Evolutionary conservation across 2,113 vertebrate genomes (phyloP), one percentile per base, ranked within the genome.

Genomic region (Gracilinanus agilis): DNA sequence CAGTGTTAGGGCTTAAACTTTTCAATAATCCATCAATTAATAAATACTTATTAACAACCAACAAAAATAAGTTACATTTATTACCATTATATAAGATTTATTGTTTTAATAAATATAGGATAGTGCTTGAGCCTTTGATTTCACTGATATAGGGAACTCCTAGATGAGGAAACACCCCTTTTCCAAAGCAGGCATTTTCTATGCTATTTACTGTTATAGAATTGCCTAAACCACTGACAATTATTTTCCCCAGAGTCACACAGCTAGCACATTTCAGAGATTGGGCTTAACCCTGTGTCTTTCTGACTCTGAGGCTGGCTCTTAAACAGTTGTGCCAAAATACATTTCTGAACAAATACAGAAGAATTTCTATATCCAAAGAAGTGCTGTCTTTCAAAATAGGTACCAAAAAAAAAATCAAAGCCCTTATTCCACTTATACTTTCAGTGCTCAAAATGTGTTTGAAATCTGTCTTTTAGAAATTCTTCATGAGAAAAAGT

Each of bases 1-100:
- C 44, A 75, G 34, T 95, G 13, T 93, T 83, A 24, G 58, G 54
- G 0, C 40, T 95, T 95, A 55, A 89, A 40, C 11, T 75, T 94
- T 75, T 95, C 89, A 93, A 90, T 88, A 83, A 83, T 40, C 67
- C n/a, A 83, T 83, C n/a, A n/a, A 16, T 34, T 34, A 40, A 9
- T 83, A 19, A 83, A 40, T 19, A 83, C 13, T 34, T 67, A 67
- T 83, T 40, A 40, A 83, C 16, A 34, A 23, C n/a, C 16, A 83
- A 40, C 13, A 16, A n/a, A 83, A 83, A 83, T 83, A 83, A 83
- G 16, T 13, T 83, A 49, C 34, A 83, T 83, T 40, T 40, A 40
- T 83, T 40, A 25, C n/a, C n/a, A 40, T 23, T 16, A 83, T 83
- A 83, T 5, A 83, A 40, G n/a, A 23, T 40, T 83, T 16, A 83